phyloP scores from a whole-genome alignment of 2,113 vertebrate species.

The Nymphicus hollandicus region DNA sequence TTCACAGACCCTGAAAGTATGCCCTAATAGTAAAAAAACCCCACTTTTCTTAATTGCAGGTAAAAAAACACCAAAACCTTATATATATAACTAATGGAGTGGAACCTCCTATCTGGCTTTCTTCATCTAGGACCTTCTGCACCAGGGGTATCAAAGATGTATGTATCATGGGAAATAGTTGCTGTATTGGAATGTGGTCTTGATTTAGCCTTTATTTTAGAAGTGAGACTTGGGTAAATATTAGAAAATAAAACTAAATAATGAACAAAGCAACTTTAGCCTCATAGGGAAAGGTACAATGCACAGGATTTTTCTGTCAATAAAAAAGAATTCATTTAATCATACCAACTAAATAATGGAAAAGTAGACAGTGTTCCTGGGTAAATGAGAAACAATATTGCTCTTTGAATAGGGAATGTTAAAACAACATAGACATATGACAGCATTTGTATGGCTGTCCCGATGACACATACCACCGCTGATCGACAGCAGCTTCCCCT shows the following conservation, averaged over 20 bases:
- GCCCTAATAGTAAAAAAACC: not conserved
- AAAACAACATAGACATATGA: not conserved
- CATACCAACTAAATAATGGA: not conserved
- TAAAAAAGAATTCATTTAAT: slow-evolving; percentile 38
- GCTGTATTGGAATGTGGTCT: not conserved
- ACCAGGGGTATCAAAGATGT: not conserved
- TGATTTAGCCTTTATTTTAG: not conserved
- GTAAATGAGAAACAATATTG: not conserved
- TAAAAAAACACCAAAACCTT: not conserved
- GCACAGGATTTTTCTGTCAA: not conserved
- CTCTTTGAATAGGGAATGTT: not conserved
- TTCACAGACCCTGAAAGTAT: not conserved
- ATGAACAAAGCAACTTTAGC: not conserved
- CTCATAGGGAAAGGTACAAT: not conserved
- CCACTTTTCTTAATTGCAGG: not conserved
- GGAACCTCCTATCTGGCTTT: not conserved
- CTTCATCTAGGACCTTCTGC: rapidly evolving
- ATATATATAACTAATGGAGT: not conserved
- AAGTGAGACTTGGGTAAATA: not conserved
- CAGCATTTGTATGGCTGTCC: not conserved
- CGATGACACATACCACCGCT: not conserved
- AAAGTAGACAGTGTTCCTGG: not conserved
- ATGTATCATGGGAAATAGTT: not conserved
- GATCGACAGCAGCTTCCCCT: not conserved
- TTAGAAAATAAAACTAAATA: not conserved